Percentiles rank a stretch among this genome's conserved stretches.
Evolutionary conservation across 2,888 invertebrate genomes (phyloP).

Genomic region (Agrotis ipsilon): DNA sequence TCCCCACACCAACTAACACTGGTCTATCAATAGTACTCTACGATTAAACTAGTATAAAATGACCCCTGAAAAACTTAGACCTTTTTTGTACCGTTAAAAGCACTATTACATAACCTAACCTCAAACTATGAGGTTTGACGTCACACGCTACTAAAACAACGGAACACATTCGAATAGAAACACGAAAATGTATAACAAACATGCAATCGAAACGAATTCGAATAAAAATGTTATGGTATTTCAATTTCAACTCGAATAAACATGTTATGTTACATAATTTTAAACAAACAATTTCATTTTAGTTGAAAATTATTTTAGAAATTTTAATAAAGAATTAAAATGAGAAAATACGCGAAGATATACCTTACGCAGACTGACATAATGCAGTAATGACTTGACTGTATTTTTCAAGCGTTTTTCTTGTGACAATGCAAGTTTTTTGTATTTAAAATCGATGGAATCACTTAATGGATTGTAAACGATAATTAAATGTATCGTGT

Average conservation of each 20-base stretch:
- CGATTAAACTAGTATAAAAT: constrained; percentile 44
- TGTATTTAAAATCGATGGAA: constrained; percentile 24
- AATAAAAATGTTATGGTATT: constrained; percentile 42
- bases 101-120: constrained; percentile 88
- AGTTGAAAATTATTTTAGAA: constrained; percentile 23
- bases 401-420: constrained; percentile 43
- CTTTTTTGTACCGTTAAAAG: constrained; percentile 66
- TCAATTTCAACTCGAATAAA: constrained; percentile 30
- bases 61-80: constrained; percentile 60
- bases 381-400: constrained; percentile 81
- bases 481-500: constrained; percentile 71
- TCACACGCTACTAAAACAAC: constrained; percentile 67
- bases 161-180: constrained; percentile 47
- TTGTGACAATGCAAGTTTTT: constrained; percentile 1
- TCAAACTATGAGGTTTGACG: constrained; percentile 77
- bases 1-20: constrained; percentile 33
- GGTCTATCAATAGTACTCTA: constrained; percentile 22
- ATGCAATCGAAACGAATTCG: constrained; percentile 53
- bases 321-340: constrained; percentile 41
- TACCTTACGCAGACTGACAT: constrained; percentile 76
- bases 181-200: constrained; percentile 62
- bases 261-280: constrained; percentile 46
- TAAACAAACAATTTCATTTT: constrained; percentile 9
- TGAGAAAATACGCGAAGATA: constrained; percentile 44
- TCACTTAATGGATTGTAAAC: constrained; percentile 65